Evolutionary conservation across 2,797 vertebrate genomes (phyloP).

Genomic region (Thripadectes ignobilis): DNA sequence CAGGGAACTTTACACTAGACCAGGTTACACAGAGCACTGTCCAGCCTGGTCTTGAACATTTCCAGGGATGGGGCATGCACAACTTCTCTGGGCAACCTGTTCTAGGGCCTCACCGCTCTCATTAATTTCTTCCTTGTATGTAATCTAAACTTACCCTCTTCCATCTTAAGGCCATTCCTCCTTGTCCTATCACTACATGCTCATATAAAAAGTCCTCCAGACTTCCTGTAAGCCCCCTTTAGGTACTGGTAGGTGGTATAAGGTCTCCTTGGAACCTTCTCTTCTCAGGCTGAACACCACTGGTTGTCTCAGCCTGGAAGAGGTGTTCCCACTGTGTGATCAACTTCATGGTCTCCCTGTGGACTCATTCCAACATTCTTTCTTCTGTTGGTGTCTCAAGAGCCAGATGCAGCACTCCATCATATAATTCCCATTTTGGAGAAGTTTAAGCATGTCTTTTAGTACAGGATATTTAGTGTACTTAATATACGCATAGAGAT

Average conservation of each 20-base stretch:
- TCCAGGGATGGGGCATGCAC: not conserved
- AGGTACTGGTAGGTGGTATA: not conserved
- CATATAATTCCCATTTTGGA: not conserved
- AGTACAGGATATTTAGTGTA: not conserved
- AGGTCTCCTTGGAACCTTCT: not conserved
- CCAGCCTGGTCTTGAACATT: not conserved
- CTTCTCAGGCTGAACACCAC: not conserved
- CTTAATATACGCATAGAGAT: not conserved
- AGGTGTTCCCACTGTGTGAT: not conserved
- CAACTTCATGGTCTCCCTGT: not conserved
- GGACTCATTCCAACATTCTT: no score
- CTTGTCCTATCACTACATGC: not conserved
- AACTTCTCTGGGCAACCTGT: not conserved
- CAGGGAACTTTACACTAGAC: not conserved
- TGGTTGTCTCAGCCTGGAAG: not conserved
- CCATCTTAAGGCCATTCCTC: not conserved
- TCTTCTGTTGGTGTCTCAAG: not conserved
- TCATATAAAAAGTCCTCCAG: not conserved
- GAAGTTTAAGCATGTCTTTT: not conserved
- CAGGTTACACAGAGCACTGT: not conserved
- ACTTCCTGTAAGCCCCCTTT: not conserved
- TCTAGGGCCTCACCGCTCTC: not conserved
- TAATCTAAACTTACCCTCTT: not conserved
- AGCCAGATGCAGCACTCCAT: not conserved
- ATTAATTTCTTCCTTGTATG: not conserved